These are phyloP conservation scores for Pomacea maculata DNA, from an alignment of 1,140 invertebrate genomes.

Conservation along the genomic window DNA sequence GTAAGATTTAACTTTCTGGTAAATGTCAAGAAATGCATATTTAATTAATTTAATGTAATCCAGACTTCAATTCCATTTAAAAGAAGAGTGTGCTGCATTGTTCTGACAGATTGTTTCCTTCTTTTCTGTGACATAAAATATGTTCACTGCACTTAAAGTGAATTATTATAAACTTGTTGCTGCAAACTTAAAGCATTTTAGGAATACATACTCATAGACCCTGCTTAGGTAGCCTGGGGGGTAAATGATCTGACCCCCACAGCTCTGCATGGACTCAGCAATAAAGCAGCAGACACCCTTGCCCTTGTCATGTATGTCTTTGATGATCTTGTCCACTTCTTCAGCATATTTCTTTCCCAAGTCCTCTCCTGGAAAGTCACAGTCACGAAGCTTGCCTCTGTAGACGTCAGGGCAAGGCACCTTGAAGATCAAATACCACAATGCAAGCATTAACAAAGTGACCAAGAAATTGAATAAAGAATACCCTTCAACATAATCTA, in stretches of 20 bases:
- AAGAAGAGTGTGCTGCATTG: no score
- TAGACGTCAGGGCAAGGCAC: conserved; percentile 93
- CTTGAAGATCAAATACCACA: conserved; percentile 66
- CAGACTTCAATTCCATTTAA: no score
- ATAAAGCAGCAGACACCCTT: conserved; percentile 82
- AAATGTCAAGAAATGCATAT: no score
- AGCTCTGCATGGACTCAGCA: conserved; percentile 95
- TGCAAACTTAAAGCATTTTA: background rate
- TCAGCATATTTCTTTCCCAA: conserved; percentile 85
- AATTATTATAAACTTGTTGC: no score
- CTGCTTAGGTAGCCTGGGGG: conserved; percentile 87
- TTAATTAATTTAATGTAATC: no score
- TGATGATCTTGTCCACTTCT: conserved; percentile 83
- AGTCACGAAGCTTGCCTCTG: conserved; percentile 84
- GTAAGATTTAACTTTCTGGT: no score
- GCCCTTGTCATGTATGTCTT: conserved; percentile 70
- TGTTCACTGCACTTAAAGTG: no score
- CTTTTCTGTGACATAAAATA: no score
- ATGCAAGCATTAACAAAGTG: background rate
- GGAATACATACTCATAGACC: conserved; percentile 78
- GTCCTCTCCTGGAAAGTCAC: conserved; percentile 78
- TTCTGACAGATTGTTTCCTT: no score
- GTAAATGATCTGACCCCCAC: conserved; percentile 95
- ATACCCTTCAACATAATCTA: background rate
- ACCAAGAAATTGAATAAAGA: background rate